A percentile compares a stretch with the other conserved stretches of the same genome.
Evolutionary conservation across 2,888 invertebrate genomes (phyloP).

Genomic region (Ennomos quercinarius): DNA sequence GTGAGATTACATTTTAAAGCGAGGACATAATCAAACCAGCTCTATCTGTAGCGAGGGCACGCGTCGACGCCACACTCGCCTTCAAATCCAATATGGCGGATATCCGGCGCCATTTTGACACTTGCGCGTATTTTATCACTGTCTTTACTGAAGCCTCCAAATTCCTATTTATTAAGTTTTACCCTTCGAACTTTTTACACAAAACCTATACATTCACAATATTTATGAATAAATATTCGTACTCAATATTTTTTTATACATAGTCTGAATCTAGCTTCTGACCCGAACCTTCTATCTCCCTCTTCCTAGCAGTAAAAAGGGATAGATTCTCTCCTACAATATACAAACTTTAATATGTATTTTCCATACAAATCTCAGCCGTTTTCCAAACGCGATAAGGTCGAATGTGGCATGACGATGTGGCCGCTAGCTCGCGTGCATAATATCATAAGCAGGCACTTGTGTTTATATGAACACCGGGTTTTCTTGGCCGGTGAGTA

Average conservation of each 20-base stretch:
- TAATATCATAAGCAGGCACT: constrained; percentile 84
- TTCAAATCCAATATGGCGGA: constrained; percentile 3
- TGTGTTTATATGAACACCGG: constrained; percentile 97
- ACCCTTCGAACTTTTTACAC: too few relatives aligned
- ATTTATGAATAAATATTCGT: too few relatives aligned
- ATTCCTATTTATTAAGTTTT: too few relatives aligned
- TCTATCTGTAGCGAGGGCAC: constrained; percentile 24
- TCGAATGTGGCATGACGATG: constrained; percentile 32
- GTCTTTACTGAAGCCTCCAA: background rate
- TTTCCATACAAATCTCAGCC: constrained; percentile 5
- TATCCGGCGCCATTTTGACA: constrained; percentile 1
- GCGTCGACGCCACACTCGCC: constrained; percentile 16
- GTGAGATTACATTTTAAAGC: constrained; percentile 16
- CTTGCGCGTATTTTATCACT: background rate
- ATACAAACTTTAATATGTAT: too few relatives aligned
- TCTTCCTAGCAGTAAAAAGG: too few relatives aligned
- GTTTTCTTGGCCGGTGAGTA: constrained; percentile 99
- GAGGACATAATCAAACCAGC: constrained; percentile 38
- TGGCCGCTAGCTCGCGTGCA: constrained; percentile 30
- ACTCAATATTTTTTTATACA: too few relatives aligned
- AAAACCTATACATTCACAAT: too few relatives aligned
- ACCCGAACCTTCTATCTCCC: too few relatives aligned
- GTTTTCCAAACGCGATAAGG: constrained; percentile 4
- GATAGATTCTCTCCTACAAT: too few relatives aligned
- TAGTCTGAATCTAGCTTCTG: too few relatives aligned